phyloP scores from a whole-genome alignment of 1,140 invertebrate species.

The Alviniconcha marisindica region DNA sequence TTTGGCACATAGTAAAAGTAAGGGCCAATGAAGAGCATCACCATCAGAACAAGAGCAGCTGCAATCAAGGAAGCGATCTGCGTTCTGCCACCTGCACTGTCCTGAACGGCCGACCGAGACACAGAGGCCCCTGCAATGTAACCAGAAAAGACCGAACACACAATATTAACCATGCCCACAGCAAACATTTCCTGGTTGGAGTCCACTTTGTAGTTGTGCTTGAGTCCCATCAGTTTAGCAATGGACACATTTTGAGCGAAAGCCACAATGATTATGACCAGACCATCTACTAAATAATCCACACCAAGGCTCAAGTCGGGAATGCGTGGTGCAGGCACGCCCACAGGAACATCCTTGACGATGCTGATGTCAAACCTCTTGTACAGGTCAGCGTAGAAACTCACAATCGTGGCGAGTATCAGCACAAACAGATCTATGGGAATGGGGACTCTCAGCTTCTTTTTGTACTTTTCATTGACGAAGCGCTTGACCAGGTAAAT shows the following conservation, averaged over 20 bases:
- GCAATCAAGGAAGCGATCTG: slow-evolving; percentile 54
- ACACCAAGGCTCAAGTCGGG: slow-evolving; percentile 50
- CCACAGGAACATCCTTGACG: slow-evolving; percentile 28
- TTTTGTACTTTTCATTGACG: slow-evolving; percentile 69
- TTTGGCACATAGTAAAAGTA: slow-evolving; percentile 53
- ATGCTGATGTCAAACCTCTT: slow-evolving; percentile 23
- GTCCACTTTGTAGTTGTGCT: slow-evolving; percentile 72
- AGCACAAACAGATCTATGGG: slow-evolving; percentile 74
- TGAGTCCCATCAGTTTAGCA: slow-evolving; percentile 74
- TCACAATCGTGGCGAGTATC: slow-evolving; percentile 17
- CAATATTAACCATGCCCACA: slow-evolving; percentile 50
- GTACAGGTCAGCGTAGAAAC: background rate
- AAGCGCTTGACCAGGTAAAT: slow-evolving; percentile 72
- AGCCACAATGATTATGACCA: slow-evolving; percentile 69
- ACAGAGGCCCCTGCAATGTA: slow-evolving; percentile 62
- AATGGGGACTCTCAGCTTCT: slow-evolving; percentile 71
- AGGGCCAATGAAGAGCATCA: slow-evolving; percentile 58
- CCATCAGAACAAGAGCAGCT: slow-evolving; percentile 54
- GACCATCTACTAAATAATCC: slow-evolving; percentile 52
- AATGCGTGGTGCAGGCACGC: slow-evolving; percentile 54
- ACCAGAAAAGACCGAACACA: slow-evolving; percentile 62
- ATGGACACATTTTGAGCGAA: slow-evolving; percentile 72
- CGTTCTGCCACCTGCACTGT: slow-evolving; percentile 45
- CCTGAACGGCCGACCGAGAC: slow-evolving; percentile 56
- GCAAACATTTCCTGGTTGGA: slow-evolving; percentile 71